Evolutionary conservation across 2,888 invertebrate species (phyloP).

Genomic region (Latheticus oryzae): DNA sequence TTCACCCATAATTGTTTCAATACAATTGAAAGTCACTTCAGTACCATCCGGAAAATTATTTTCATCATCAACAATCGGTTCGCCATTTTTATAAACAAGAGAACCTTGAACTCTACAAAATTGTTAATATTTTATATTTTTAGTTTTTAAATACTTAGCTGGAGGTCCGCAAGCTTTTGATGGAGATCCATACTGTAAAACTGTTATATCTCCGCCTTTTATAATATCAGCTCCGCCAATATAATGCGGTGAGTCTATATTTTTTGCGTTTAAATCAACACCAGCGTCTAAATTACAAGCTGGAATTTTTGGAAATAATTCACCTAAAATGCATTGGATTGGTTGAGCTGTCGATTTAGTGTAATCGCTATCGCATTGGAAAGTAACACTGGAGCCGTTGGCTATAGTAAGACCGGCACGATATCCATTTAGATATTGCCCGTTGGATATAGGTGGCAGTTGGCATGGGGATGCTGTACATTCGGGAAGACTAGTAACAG

Average conservation of each 20-base stretch:
- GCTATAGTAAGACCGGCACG: conserved; percentile 83
- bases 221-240: conserved; percentile 65
- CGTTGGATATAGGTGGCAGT: conserved; percentile 74
- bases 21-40: conserved; percentile 86
- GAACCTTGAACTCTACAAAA: conserved; percentile 84
- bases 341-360: conserved; percentile 69
- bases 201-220: conserved; percentile 71
- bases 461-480: conserved; percentile 79
- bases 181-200: conserved; percentile 66
- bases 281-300: conserved; percentile 67
- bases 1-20: conserved; percentile 83
- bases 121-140: conserved; percentile 1
- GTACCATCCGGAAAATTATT: conserved; percentile 83
- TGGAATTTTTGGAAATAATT: conserved; percentile 71
- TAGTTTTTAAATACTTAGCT: no score
- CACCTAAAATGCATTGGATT: conserved; percentile 74
- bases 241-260: conserved; percentile 60
- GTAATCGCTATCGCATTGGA: conserved; percentile 74
- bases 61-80: conserved; percentile 74
- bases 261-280: conserved; percentile 46
- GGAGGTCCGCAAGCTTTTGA: conserved; percentile 74
- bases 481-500: conserved; percentile 79
- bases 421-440: conserved; percentile 82
- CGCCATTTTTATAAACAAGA: conserved; percentile 78
- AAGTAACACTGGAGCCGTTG: conserved; percentile 82